Evolutionary conservation across 2,888 invertebrate species (phyloP).

Genomic region (Aphodius granarius): DNA sequence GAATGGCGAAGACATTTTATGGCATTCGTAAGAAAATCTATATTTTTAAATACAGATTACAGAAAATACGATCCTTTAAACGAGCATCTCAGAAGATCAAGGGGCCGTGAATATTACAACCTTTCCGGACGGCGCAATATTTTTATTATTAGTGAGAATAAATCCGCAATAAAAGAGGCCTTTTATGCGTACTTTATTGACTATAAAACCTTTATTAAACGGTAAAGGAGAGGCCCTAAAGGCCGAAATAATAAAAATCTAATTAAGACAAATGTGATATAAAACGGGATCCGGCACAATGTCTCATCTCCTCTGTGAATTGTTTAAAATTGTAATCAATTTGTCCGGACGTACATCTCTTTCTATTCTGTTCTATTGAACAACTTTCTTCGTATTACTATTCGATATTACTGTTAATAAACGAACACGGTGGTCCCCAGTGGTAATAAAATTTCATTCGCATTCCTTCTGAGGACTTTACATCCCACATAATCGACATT

Average conservation of each 20-base stretch:
- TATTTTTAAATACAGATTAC: neutral
- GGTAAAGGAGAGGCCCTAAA: constrained; percentile 1
- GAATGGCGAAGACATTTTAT: neutral
- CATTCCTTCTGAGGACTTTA: neutral
- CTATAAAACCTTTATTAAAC: constrained; percentile 10
- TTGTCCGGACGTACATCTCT: neutral
- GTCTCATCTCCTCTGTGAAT: neutral
- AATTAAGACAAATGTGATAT: neutral
- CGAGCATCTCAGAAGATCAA: neutral
- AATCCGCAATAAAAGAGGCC: constrained; percentile 1
- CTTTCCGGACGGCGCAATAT: constrained; percentile 9
- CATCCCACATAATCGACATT: neutral
- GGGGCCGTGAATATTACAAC: neutral
- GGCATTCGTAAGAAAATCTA: neutral
- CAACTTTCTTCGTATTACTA: too few relatives aligned
- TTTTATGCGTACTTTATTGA: constrained; percentile 4
- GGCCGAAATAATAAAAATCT: constrained; percentile 10
- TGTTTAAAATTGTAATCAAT: neutral
- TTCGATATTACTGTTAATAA: neutral
- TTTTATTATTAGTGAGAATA: constrained; percentile 8
- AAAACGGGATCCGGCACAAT: neutral
- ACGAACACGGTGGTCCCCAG: neutral
- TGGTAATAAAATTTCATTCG: neutral
- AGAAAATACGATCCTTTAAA: neutral
- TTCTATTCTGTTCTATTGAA: too few relatives aligned